These are phyloP conservation scores for Cuniculus paca DNA, from an alignment of 2,797 vertebrate genomes.

Conservation along the genomic window DNA sequence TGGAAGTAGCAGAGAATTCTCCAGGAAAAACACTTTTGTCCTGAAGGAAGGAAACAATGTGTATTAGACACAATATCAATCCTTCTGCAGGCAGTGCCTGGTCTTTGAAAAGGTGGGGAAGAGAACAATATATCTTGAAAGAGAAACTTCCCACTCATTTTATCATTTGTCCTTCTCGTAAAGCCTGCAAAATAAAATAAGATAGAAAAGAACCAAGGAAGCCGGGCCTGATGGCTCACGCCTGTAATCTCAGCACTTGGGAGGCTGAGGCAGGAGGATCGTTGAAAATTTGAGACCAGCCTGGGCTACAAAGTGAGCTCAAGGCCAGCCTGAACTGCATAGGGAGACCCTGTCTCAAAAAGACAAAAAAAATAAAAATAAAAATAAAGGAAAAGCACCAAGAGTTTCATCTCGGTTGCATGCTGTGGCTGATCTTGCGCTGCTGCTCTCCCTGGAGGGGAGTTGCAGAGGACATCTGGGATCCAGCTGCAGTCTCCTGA, in stretches of 20 bases:
- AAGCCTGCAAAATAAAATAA: neutral
- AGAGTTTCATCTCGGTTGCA: neutral
- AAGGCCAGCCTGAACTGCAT: too few species aligned
- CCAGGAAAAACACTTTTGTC: neutral
- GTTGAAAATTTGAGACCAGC: too few species aligned
- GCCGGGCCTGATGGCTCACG: too few species aligned
- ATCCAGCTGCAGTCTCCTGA: neutral
- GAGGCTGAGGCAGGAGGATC: too few species aligned
- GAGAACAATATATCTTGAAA: conserved; percentile 11
- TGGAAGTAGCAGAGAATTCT: neutral
- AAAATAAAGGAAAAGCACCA: neutral
- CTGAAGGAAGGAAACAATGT: neutral
- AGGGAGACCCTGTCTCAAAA: too few species aligned
- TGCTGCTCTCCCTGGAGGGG: neutral
- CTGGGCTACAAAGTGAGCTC: too few species aligned
- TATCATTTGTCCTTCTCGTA: neutral
- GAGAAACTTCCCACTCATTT: neutral
- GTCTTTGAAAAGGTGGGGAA: neutral
- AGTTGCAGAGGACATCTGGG: neutral
- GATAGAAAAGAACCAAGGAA: too few species aligned
- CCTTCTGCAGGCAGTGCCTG: neutral
- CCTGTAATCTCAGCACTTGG: too few species aligned
- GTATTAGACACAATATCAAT: neutral
- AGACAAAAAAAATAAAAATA: neutral
- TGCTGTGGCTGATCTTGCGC: neutral